These are phyloP conservation scores for Tychaedon coryphoeus DNA, from an alignment of 2,113 vertebrate species.

Conservation along the genomic window DNA sequence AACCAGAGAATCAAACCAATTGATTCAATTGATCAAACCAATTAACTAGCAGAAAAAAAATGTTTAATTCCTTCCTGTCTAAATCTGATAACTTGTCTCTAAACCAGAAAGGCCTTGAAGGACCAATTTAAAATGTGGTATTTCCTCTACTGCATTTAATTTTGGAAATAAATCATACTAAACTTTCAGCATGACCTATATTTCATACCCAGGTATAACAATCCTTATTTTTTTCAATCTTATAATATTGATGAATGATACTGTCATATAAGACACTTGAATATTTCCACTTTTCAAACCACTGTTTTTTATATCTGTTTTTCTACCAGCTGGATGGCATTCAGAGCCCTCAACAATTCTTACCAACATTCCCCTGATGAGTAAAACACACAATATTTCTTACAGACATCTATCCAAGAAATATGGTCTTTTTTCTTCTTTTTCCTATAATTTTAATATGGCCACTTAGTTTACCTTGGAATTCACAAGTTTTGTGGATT, in stretches of 20 bases:
- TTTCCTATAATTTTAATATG: not conserved
- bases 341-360: not conserved
- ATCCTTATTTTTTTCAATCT: not conserved
- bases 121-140: not conserved
- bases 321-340: not conserved
- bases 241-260: not conserved
- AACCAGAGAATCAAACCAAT: not conserved
- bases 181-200: not conserved
- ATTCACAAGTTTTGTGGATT: not conserved
- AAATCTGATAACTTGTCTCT: not conserved
- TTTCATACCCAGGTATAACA: not conserved
- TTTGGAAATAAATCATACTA: not conserved
- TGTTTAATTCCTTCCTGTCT: not conserved
- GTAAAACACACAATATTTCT: not conserved
- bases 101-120: not conserved
- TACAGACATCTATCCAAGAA: not conserved
- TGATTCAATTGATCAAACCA: not conserved
- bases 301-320: not conserved
- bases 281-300: not conserved
- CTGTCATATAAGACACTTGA: not conserved
- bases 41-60: not conserved
- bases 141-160: not conserved
- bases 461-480: not conserved
- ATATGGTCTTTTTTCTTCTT: not conserved
- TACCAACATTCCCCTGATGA: rapidly evolving